Base-by-base conservation (phyloP, 2,888 invertebrate species). In the Orthosia gracilis region DNA sequence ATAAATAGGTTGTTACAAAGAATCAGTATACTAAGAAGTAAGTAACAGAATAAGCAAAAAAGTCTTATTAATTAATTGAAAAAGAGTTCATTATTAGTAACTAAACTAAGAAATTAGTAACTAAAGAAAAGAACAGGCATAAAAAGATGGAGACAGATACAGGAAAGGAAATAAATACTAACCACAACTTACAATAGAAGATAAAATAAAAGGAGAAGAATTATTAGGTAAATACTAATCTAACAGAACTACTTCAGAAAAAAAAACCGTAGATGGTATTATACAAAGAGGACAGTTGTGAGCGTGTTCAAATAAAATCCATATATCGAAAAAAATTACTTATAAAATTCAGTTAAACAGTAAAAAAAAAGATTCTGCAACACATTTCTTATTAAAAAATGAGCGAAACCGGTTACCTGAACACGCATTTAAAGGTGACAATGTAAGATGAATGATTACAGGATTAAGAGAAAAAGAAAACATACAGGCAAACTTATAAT, bases 301-400 rank as follows among this genome's bases (percentile, higher is more conserved):
- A 45, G 12, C 13, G 54, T 81, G 58, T 64, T 58, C n/a, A 63
- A 58, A 67, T 58, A 73, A 23, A 54, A 26, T 47, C 7, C 13
- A 21, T 31, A n/a, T 7, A 69, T 65, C 21, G 12, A 3, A 40
- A 2, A 26, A 21, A 62, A 4, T 13, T 13, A 7, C 18, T 9
- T 7, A 15, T 11, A 18, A 2, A 31, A 31, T 12, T 11, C 0
- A 57, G 17, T 57, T n/a, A n/a, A n/a, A n/a, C 17, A 26, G 26
- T 7, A 17, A 50, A 52, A 21, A n/a, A n/a, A n/a, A n/a, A n/a
- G n/a, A n/a, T n/a, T n/a, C 54, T 23, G 15, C 3, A 9, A 59
- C 15, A 59, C 31, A 40, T 52, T n/a, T 17, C 12, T 40, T 2
- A 17, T 47, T 62, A 13, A 12, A 5, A 23, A 49, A 49, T 49